Percentiles rank a stretch among this genome's conserved stretches.
These are phyloP conservation scores for Acipenser oxyrinchus DNA, from an alignment of 2,797 vertebrate species.

Conservation along the genomic window DNA sequence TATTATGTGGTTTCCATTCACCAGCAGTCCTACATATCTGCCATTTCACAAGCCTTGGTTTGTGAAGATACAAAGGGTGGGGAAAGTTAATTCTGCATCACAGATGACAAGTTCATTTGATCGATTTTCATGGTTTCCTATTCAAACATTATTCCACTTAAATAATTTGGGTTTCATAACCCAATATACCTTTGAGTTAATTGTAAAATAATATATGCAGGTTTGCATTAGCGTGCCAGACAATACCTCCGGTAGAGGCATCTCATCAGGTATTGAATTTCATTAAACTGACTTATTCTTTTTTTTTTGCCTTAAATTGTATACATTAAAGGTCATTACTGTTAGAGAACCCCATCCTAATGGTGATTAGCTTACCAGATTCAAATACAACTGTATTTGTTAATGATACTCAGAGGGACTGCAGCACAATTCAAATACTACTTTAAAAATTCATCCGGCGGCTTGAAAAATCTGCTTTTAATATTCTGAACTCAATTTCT, in stretches of 20 bases:
- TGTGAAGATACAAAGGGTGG: too few relatives aligned
- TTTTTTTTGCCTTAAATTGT: background rate
- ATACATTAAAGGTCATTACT: conserved; percentile 19
- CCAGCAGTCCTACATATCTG: too few relatives aligned
- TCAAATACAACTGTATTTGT: conserved; percentile 1
- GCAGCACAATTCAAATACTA: too few relatives aligned
- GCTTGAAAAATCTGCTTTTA: too few relatives aligned
- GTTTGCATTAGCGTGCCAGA: background rate
- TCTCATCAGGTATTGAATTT: conserved; percentile 7
- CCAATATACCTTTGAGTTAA: background rate
- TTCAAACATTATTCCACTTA: background rate
- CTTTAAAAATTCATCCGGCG: too few relatives aligned
- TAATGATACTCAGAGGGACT: background rate
- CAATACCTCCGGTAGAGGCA: background rate
- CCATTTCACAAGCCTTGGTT: too few relatives aligned
- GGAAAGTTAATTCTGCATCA: too few relatives aligned
- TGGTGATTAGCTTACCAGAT: background rate
- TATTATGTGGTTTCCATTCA: too few relatives aligned
- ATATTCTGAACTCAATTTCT: too few relatives aligned
- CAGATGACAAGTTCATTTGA: too few relatives aligned
- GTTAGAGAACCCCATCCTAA: conserved; percentile 1
- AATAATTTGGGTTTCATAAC: background rate
- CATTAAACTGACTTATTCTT: background rate
- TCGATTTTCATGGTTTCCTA: background rate
- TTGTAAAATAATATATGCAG: background rate